Evolutionary conservation across 2,888 invertebrate species (phyloP).

Genomic region (Archips xylosteana): DNA sequence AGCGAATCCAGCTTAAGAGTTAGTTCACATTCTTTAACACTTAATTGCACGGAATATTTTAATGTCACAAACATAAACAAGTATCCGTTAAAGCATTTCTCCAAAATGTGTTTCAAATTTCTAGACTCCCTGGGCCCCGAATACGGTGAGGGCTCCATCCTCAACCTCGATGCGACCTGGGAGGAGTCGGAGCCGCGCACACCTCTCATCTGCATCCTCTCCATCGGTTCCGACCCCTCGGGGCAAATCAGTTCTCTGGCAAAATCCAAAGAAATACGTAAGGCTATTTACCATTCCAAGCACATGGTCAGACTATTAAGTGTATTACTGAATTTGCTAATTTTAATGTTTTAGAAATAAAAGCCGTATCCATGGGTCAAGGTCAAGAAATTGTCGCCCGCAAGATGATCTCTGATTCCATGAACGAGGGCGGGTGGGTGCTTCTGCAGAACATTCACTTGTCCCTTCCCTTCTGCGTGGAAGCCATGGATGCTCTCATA

Average conservation of each 20-base stretch:
- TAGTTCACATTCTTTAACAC: too few species aligned
- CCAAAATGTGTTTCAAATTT: slow-evolving; percentile 40
- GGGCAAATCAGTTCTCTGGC: slow-evolving; percentile 95
- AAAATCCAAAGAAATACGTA: slow-evolving; percentile 94
- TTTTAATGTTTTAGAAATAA: slow-evolving; percentile 84
- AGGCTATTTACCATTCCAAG: slow-evolving; percentile 54
- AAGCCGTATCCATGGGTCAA: slow-evolving; percentile 98
- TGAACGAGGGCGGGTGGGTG: slow-evolving; percentile 95
- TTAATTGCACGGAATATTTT: too few species aligned
- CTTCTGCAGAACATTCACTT: slow-evolving; percentile 97
- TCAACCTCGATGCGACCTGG: slow-evolving; percentile 96
- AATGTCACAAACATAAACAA: too few species aligned
- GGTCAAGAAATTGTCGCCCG: slow-evolving; percentile 96
- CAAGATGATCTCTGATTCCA: slow-evolving; percentile 92
- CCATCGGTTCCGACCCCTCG: slow-evolving; percentile 98
- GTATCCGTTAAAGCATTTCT: background rate
- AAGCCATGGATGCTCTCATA: slow-evolving; percentile 95
- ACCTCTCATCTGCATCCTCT: slow-evolving; percentile 96
- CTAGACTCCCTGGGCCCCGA: slow-evolving; percentile 93
- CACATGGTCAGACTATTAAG: background rate
- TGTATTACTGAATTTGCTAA: background rate
- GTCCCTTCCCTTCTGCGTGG: slow-evolving; percentile 97
- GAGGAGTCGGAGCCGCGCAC: slow-evolving; percentile 94
- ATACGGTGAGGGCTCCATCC: slow-evolving; percentile 96
- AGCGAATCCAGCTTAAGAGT: too few species aligned